A percentile compares a stretch with the other conserved stretches of the same genome.
Evolutionary conservation across 2,888 invertebrate genomes (phyloP).

Genomic region (Cremastinae sp.): DNA sequence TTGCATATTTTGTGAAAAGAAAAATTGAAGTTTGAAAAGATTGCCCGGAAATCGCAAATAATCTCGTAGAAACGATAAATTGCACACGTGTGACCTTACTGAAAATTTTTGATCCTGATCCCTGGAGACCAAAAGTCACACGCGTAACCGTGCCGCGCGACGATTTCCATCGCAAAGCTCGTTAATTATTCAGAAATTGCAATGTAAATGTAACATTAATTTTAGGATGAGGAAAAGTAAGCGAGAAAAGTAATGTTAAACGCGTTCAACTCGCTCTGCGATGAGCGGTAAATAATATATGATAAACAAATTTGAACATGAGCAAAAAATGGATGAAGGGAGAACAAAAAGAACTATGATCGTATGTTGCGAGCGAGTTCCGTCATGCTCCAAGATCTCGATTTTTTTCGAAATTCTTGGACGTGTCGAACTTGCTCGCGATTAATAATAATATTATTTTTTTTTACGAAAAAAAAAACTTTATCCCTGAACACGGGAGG

Average conservation of each 20-base stretch:
- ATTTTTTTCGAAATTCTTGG: constrained; percentile 27
- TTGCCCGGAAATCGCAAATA: neutral
- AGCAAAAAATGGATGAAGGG: constrained; percentile 17
- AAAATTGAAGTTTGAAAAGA: neutral
- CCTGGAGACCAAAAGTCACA: constrained; percentile 20
- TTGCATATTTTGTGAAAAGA: constrained; percentile 2
- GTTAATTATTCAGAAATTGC: constrained; percentile 33
- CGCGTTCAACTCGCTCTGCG: constrained; percentile 12
- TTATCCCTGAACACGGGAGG: constrained; percentile 18
- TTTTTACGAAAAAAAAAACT: constrained; percentile 29
- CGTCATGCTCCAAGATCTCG: constrained; percentile 24
- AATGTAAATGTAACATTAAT: constrained; percentile 45
- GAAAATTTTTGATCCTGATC: constrained; percentile 13
- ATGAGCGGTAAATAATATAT: constrained; percentile 2
- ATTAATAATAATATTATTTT: constrained; percentile 16
- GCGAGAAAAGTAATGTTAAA: neutral
- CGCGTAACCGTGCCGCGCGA: constrained; percentile 6
- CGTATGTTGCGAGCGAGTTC: constrained; percentile 43
- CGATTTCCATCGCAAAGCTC: neutral
- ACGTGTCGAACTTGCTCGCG: constrained; percentile 41
- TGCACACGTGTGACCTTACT: constrained; percentile 27
- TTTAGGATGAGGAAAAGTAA: constrained; percentile 33
- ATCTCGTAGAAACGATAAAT: neutral
- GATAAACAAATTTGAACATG: constrained; percentile 8
- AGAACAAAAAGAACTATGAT: constrained; percentile 24